Conservation (phyloP, 2,888 invertebrate species). For the Scaptomyza cyrtandrae region DNA sequence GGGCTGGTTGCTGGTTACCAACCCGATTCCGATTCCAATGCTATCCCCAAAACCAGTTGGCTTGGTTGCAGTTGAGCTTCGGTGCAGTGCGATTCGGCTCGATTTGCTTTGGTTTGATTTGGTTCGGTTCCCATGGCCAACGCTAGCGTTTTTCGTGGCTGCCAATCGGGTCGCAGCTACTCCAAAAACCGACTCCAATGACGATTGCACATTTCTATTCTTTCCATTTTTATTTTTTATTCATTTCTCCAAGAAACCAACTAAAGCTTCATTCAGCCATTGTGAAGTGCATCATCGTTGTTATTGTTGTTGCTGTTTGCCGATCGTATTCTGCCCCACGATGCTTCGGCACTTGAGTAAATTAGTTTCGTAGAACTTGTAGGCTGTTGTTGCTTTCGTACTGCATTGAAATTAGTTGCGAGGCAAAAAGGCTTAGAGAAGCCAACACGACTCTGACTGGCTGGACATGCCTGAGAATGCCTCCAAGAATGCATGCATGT, state of each 20-base stretch:
- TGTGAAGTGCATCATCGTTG: slow-evolving; percentile 50
- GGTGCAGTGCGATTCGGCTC: neutral
- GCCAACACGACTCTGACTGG: neutral
- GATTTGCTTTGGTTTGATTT: no score
- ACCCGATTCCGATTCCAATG: neutral
- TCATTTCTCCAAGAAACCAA: slow-evolving; percentile 9
- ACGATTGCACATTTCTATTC: slow-evolving; percentile 69
- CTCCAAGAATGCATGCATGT: neutral
- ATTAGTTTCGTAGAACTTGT: slow-evolving; percentile 80
- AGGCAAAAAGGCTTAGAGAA: slow-evolving; percentile 16
- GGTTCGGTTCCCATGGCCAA: slow-evolving; percentile 56
- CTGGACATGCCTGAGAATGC: neutral
- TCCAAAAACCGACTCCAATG: slow-evolving; percentile 57
- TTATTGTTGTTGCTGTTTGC: slow-evolving; percentile 1
- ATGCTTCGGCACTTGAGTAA: slow-evolving; percentile 70
- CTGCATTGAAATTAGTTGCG: slow-evolving; percentile 48
- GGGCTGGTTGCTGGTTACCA: slow-evolving; percentile 7
- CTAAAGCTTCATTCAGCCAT: slow-evolving; percentile 50
- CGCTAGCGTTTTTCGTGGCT: slow-evolving; percentile 43
- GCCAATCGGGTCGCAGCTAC: slow-evolving; percentile 65
- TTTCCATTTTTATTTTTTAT: no score
- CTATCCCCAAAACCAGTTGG: slow-evolving; percentile 15
- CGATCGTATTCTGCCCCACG: slow-evolving; percentile 38
- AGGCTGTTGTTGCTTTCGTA: slow-evolving; percentile 37
- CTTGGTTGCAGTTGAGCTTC: slow-evolving; percentile 6